Conservation (phyloP, 2,888 invertebrate genomes). For the Agrotis ipsilon region DNA sequence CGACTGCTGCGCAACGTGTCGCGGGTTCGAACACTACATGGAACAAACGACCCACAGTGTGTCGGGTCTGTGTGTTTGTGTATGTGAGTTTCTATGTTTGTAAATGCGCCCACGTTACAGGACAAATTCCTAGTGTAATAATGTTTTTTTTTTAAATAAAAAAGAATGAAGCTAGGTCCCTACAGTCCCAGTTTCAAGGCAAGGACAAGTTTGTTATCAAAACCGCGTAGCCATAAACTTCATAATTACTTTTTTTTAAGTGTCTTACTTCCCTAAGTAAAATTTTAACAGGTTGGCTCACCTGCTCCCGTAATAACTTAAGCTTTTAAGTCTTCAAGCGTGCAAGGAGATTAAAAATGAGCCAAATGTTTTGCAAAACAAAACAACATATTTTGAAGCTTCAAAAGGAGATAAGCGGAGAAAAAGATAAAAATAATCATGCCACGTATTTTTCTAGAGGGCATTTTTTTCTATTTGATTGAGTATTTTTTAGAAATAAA, state of each 20-base stretch:
- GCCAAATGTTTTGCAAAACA: constrained; percentile 23
- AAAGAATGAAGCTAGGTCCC: too few species aligned
- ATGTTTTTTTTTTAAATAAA: too few species aligned
- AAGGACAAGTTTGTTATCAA: background rate
- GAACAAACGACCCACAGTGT: too few species aligned
- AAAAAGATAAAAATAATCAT: constrained; percentile 20
- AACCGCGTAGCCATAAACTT: background rate
- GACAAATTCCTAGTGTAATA: too few species aligned
- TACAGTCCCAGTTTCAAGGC: too few species aligned
- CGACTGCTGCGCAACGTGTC: too few species aligned
- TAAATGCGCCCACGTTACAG: too few species aligned
- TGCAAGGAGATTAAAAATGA: constrained; percentile 29
- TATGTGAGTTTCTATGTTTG: too few species aligned
- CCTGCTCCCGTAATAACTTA: constrained; percentile 33
- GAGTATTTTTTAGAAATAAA: too few species aligned
- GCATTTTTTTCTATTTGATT: too few species aligned
- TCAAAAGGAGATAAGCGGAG: constrained; percentile 23
- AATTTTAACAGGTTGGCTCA: background rate
- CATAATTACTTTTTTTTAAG: background rate
- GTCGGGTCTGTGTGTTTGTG: too few species aligned
- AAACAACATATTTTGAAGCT: constrained; percentile 17
- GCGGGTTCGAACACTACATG: too few species aligned
- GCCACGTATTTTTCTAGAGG: background rate
- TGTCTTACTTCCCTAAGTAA: constrained; percentile 1
- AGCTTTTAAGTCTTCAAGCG: constrained; percentile 35